phyloP scores from a whole-genome alignment of 2,113 vertebrate genomes.

The Sander lucioperca region DNA sequence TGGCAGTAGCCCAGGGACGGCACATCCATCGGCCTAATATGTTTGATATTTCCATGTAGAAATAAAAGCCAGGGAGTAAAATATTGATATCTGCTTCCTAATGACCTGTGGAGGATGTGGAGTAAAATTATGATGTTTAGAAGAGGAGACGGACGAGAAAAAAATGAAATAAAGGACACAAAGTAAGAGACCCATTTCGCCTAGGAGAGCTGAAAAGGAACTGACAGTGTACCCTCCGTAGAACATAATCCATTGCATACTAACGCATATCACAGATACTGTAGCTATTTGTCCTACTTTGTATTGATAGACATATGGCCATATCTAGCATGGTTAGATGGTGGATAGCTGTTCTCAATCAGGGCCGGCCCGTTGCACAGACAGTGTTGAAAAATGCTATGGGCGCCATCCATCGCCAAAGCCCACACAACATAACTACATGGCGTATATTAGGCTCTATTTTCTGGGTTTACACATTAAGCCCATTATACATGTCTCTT shows the following conservation, averaged over 20 bases:
- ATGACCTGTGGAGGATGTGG: conserved; percentile 52
- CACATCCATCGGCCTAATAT: conserved; percentile 63
- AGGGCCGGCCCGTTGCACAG: too few relatives aligned
- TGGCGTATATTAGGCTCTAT: too few relatives aligned
- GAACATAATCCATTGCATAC: neutral
- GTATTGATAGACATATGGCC: neutral
- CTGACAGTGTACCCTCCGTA: neutral
- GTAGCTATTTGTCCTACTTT: neutral
- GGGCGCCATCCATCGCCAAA: too few relatives aligned
- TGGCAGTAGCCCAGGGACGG: conserved; percentile 34
- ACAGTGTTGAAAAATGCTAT: too few relatives aligned
- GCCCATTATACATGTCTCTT: too few relatives aligned
- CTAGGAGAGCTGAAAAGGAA: neutral
- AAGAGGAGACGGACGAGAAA: neutral
- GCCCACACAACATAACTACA: too few relatives aligned
- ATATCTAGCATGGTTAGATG: neutral
- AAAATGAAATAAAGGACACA: neutral
- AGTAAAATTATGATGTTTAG: conserved; percentile 6
- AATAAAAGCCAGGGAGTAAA: conserved; percentile 63
- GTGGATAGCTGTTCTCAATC: too few relatives aligned
- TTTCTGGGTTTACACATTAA: too few relatives aligned
- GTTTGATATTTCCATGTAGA: conserved; percentile 69
- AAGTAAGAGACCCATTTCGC: neutral
- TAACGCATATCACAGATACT: neutral
- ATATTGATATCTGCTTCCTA: conserved; percentile 66